A percentile compares a stretch with the other conserved stretches of the same genome.
phyloP scores from a whole-genome alignment of 2,888 invertebrate genomes.

The Rapana venosa region DNA sequence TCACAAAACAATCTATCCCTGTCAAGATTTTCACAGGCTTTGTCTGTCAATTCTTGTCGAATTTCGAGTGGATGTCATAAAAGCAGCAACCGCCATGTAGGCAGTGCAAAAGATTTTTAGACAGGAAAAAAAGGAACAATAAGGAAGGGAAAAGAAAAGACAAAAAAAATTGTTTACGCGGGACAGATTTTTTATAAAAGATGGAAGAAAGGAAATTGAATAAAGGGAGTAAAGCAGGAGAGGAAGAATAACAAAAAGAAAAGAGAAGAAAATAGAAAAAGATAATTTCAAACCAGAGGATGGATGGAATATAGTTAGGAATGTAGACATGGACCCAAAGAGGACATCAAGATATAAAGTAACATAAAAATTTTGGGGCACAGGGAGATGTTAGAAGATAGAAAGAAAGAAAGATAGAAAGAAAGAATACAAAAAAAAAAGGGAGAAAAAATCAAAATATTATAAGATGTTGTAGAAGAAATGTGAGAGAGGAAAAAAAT shows the following conservation, averaged over 20 bases:
- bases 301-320: not conserved
- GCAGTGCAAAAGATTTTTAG: too few species aligned
- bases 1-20: too few species aligned
- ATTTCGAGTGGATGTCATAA: too few species aligned
- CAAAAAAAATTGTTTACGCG: too few species aligned
- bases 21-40: too few species aligned
- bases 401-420: not conserved
- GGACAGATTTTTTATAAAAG: not conserved
- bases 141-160: too few species aligned
- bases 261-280: not conserved
- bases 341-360: not conserved
- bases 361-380: not conserved
- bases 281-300: not conserved
- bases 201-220: not conserved
- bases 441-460: not conserved
- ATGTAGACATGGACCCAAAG: not conserved
- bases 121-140: too few species aligned
- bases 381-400: not conserved
- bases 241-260: not conserved
- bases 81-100: too few species aligned
- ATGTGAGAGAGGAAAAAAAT: too few species aligned
- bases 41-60: too few species aligned
- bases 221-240: not conserved
- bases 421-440: not conserved
- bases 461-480: not conserved